These are phyloP conservation scores for Diloba caeruleocephala DNA, from an alignment of 2,888 invertebrate species.

Conservation along the genomic window DNA sequence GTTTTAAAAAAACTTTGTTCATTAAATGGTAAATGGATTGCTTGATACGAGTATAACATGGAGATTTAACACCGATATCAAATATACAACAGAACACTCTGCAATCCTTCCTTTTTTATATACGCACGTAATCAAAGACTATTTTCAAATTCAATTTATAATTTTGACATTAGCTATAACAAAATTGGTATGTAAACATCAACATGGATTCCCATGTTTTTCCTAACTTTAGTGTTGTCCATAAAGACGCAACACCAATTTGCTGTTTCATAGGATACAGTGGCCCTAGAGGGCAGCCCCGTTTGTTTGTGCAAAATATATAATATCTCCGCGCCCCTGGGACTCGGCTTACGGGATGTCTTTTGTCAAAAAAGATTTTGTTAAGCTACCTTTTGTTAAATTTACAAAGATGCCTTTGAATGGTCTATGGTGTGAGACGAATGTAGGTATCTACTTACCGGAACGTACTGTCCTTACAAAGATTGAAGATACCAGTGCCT, in stretches of 20 bases:
- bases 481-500: conserved; percentile 2
- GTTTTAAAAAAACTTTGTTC: no score
- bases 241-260: conserved; percentile 35
- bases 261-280: conserved; percentile 22
- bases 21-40: no score
- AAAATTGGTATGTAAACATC: no score
- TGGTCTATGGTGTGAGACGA: conserved; percentile 3
- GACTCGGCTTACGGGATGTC: conserved; percentile 18
- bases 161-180: no score
- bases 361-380: conserved; percentile 30
- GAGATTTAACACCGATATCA: no score
- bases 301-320: conserved; percentile 51
- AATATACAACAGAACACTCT: no score
- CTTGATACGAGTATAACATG: no score
- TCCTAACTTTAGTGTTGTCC: conserved; percentile 8
- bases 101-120: no score
- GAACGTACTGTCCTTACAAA: neutral
- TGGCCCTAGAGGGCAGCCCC: conserved; percentile 26
- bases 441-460: neutral
- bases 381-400: conserved; percentile 32
- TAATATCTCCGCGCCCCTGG: conserved; percentile 37
- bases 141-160: no score
- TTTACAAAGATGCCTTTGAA: conserved; percentile 24
- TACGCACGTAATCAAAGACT: no score
- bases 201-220: no score